These are phyloP conservation scores for Meriones unguiculatus DNA, from an alignment of 2,113 vertebrate genomes.

Conservation along the genomic window DNA sequence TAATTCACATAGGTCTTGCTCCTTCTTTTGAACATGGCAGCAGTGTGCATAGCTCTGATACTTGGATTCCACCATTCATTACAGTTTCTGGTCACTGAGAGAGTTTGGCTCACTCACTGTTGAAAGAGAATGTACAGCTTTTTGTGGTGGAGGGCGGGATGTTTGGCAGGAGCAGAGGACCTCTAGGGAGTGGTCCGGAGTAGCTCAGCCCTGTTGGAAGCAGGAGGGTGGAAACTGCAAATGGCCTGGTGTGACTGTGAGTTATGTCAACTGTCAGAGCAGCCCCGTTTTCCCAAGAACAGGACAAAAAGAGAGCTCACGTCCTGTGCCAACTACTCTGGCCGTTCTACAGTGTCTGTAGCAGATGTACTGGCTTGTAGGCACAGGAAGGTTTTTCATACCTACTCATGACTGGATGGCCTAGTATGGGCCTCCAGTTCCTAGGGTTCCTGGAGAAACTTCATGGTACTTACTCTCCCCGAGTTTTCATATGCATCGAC, in stretches of 20 bases:
- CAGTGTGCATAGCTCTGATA: background rate
- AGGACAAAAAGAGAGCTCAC: background rate
- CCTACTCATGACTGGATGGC: background rate
- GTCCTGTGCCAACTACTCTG: accelerated
- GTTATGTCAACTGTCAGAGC: background rate
- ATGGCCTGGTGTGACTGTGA: background rate
- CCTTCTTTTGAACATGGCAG: background rate
- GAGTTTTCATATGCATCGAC: background rate
- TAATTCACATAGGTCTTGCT: background rate
- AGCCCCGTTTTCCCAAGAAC: background rate
- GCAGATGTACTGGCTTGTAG: background rate
- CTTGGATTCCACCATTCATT: background rate
- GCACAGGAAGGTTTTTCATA: background rate
- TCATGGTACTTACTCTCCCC: background rate
- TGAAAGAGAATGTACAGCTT: background rate
- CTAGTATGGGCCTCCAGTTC: background rate
- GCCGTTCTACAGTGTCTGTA: background rate
- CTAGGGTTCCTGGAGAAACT: background rate
- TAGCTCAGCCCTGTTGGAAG: background rate
- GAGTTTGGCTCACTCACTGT: background rate
- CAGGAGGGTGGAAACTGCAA: background rate
- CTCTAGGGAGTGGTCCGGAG: background rate
- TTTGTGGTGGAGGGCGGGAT: background rate
- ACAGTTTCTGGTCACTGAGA: background rate
- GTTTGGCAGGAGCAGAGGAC: background rate